Percentiles rank a stretch among this genome's conserved stretches.
Evolutionary conservation across 2,797 vertebrate species (phyloP).

Genomic region (Myotis findleyi): DNA sequence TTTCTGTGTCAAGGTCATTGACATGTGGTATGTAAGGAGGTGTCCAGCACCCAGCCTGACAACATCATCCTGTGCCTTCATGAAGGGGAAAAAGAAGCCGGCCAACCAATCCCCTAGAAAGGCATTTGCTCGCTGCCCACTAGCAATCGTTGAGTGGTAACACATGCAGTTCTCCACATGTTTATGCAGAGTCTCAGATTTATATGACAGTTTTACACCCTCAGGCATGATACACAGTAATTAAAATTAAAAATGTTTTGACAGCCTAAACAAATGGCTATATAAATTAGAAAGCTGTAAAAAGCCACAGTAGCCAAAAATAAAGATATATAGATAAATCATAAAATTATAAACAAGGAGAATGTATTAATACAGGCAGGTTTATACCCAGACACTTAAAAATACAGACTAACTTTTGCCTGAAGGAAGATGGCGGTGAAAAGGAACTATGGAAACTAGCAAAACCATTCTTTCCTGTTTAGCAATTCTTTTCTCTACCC

Average conservation of each 20-base stretch:
- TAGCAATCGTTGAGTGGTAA: constrained; percentile 81
- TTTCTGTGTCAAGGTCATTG: constrained; percentile 25
- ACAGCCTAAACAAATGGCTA: constrained; percentile 85
- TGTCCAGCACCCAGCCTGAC: constrained; percentile 10
- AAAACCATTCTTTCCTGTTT: constrained; percentile 29
- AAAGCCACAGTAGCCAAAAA: constrained; percentile 82
- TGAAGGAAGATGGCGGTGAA: constrained; percentile 66
- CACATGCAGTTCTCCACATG: constrained; percentile 80
- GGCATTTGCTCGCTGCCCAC: constrained; percentile 81
- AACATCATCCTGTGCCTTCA: neutral
- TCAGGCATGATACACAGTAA: constrained; percentile 84
- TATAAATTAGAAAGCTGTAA: constrained; percentile 87
- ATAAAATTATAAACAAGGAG: constrained; percentile 79
- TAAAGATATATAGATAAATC: constrained; percentile 86
- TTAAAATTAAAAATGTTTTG: constrained; percentile 89
- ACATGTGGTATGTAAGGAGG: neutral
- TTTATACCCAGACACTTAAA: constrained; percentile 78
- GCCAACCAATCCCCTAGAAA: constrained; percentile 2
- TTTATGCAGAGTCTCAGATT: constrained; percentile 86
- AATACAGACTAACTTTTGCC: constrained; percentile 75
- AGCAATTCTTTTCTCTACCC: constrained; percentile 17
- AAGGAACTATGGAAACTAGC: constrained; percentile 49
- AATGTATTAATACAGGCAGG: constrained; percentile 77
- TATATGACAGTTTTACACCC: constrained; percentile 87
- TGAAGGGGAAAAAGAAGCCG: neutral